A percentile compares a stretch with the other conserved stretches of the same genome.
Evolutionary conservation across 2,113 vertebrate species (phyloP).

Genomic region (Sylvietta virens): DNA sequence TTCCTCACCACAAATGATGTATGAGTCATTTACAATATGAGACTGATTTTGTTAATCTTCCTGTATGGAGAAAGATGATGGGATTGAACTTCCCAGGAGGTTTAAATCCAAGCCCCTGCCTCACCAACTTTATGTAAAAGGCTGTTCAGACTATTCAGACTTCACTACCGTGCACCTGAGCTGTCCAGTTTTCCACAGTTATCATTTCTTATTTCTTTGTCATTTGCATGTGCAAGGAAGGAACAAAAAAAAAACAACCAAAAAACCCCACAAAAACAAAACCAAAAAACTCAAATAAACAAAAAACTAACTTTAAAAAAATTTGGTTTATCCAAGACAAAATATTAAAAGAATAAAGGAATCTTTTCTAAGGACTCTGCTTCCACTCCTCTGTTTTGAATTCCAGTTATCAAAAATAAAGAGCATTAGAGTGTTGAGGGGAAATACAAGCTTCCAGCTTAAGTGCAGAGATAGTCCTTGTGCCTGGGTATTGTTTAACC

Average conservation of each 20-base stretch:
- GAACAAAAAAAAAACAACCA: background rate
- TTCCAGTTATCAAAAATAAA: background rate
- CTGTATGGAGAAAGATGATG: background rate
- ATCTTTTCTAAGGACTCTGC: background rate
- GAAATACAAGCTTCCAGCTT: background rate
- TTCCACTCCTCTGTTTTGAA: background rate
- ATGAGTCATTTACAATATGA: accelerated
- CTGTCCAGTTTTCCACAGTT: background rate
- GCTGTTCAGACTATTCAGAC: background rate
- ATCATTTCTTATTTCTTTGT: background rate
- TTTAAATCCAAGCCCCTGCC: background rate
- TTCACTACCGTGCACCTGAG: background rate
- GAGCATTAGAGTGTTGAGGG: background rate
- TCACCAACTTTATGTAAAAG: background rate
- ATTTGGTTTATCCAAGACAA: background rate
- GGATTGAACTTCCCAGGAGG: background rate
- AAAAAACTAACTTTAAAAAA: background rate
- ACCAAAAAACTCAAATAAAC: background rate
- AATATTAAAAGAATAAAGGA: background rate
- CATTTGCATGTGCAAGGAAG: background rate
- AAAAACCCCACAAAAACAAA: no score
- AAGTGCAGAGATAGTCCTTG: background rate
- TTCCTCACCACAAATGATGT: background rate
- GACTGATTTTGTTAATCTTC: background rate
- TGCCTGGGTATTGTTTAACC: background rate